Conservation (phyloP, 2,797 vertebrate genomes). For the Neostethus bicornis region DNA sequence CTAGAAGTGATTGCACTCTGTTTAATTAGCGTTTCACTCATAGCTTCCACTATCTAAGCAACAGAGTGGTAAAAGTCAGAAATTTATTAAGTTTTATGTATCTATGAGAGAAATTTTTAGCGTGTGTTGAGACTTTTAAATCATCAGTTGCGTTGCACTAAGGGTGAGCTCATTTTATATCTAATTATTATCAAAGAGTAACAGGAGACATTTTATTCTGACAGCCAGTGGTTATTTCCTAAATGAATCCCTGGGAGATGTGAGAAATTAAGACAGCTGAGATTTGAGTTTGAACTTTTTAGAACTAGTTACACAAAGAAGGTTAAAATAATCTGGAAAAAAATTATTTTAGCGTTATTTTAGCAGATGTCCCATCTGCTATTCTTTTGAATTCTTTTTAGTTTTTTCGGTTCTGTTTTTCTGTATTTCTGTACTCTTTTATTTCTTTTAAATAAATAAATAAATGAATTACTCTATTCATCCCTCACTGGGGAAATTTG, state of each 20-base stretch:
- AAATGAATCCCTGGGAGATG: conserved; percentile 35
- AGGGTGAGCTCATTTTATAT: not conserved
- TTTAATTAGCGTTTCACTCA: not conserved
- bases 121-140: not conserved
- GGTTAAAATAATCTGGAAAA: conserved; percentile 36
- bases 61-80: not conserved
- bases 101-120: conserved; percentile 4
- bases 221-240: conserved; percentile 28
- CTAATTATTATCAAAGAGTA: not conserved
- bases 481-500: too few species aligned
- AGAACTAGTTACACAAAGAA: conserved; percentile 29
- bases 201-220: not conserved
- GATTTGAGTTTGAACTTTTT: conserved; percentile 18
- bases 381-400: not conserved
- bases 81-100: not conserved
- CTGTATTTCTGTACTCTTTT: not conserved
- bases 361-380: too few species aligned
- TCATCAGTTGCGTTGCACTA: not conserved
- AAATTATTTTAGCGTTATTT: conserved; percentile 27
- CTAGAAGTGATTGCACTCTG: not conserved
- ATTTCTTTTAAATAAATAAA: too few species aligned
- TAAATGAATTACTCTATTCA: too few species aligned
- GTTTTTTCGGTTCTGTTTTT: not conserved
- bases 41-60: not conserved
- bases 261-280: conserved; percentile 7